These are phyloP conservation scores for Magallana gigas DNA, from an alignment of 1,140 invertebrate genomes.

Conservation along the genomic window DNA sequence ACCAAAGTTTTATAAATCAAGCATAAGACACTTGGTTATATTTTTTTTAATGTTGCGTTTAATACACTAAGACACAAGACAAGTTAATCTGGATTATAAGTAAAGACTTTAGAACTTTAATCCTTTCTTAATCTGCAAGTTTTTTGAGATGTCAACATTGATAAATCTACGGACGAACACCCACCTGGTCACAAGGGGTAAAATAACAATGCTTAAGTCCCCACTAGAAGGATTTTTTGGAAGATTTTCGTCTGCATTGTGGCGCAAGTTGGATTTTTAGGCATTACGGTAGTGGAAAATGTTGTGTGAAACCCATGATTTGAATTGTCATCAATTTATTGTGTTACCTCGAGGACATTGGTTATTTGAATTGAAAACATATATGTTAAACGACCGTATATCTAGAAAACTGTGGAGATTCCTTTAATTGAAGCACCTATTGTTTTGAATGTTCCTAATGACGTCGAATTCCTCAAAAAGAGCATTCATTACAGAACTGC, in stretches of 20 bases:
- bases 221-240: background rate
- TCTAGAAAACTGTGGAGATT: too few relatives aligned
- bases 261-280: background rate
- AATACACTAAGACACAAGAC: background rate
- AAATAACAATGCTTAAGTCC: background rate
- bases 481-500: background rate
- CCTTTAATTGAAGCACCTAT: too few relatives aligned
- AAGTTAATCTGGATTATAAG: background rate
- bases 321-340: too few relatives aligned
- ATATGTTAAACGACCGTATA: too few relatives aligned
- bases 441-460: too few relatives aligned
- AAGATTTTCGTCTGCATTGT: background rate
- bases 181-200: background rate
- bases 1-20: too few relatives aligned
- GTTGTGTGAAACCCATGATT: too few relatives aligned
- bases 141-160: conserved; percentile 15
- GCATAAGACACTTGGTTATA: too few relatives aligned
- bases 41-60: too few relatives aligned
- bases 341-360: too few relatives aligned
- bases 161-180: background rate
- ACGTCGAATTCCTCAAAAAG: background rate
- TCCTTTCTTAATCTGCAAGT: background rate
- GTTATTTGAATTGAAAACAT: too few relatives aligned
- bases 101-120: background rate
- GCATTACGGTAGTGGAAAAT: too few relatives aligned